phyloP scores from a whole-genome alignment of 2,797 vertebrate species.

The Taenioides sp. region DNA sequence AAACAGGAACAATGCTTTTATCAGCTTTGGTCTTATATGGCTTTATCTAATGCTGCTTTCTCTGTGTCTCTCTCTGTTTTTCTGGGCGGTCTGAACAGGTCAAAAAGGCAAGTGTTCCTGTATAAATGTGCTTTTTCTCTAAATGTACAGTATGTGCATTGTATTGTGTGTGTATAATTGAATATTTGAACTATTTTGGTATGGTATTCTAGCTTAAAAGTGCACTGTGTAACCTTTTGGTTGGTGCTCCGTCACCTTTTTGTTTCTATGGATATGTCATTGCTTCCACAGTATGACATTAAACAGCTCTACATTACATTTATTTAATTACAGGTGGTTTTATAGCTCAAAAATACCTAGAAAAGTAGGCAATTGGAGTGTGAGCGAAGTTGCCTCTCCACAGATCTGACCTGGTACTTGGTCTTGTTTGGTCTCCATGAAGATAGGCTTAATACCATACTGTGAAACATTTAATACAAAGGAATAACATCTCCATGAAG shows the following conservation, averaged over 20 bases:
- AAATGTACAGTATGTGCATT: not conserved
- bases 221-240: not conserved
- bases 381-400: no score
- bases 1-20: constrained; percentile 46
- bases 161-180: no score
- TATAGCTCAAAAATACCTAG: no score
- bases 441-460: no score
- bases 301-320: not conserved
- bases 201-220: not conserved
- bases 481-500: no score
- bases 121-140: constrained; percentile 18
- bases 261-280: no score
- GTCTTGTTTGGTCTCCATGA: no score
- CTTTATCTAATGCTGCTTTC: constrained; percentile 26
- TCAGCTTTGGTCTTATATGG: constrained; percentile 43
- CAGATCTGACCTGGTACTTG: no score
- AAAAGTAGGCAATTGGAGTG: no score
- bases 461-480: no score
- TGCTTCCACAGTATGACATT: not conserved
- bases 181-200: not conserved
- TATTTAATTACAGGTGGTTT: not conserved
- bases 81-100: constrained; percentile 72
- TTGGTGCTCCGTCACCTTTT: not conserved
- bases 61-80: constrained; percentile 35
- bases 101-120: constrained; percentile 78